Base-by-base conservation (phyloP, 2,888 invertebrate species). In the Eupelmus urozonus region DNA sequence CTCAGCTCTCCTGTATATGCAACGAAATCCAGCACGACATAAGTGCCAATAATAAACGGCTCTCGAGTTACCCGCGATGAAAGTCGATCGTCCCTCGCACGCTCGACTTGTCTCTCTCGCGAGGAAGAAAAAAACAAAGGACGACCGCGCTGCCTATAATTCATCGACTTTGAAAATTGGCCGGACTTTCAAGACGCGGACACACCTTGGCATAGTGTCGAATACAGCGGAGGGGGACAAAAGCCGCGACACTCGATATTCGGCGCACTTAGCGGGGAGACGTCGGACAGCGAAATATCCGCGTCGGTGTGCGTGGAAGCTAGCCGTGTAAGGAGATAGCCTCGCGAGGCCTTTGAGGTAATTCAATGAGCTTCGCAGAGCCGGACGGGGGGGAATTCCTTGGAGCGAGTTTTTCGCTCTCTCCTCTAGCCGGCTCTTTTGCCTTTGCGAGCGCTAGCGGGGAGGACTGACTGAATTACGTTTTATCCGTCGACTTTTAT, bases 291-390 rank as follows among this genome's bases (percentile, higher is more conserved):
- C 34, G 34, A 34, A 34, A 34, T 5, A 34, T 34, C 34, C 34
- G n/a, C n/a, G n/a, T 34, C 34, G 34, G 34, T 34, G 9, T 34
- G 9, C 11, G 55, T 27, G 27, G 2, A 45, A 45, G 57, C 2
- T 27, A 20, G 29, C 7, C 29, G 51, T 11, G 70, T 67, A 75
- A 75, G 53, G 67, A 51, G 53, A 67, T 67, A 29, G 3, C 3
- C 9, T 9, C 34, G 9, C 25, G 1, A 20, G 42, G 62, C 18
- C 55, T 66, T 27, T 66, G 18, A 4, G 23, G 75, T 67, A 75
- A 67, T 60, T 62, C 66, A 66, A 75, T 75, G 66, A 74, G 74
- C 51, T 18, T 57, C 7, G 20, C 40, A 13, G n/a, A n/a, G n/a
- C n/a, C n/a, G n/a, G n/a, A n/a, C n/a, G n/a, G n/a, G n/a, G n/a